phyloP scores from a whole-genome alignment of 2,888 invertebrate genomes.

The Pteria penguin region DNA sequence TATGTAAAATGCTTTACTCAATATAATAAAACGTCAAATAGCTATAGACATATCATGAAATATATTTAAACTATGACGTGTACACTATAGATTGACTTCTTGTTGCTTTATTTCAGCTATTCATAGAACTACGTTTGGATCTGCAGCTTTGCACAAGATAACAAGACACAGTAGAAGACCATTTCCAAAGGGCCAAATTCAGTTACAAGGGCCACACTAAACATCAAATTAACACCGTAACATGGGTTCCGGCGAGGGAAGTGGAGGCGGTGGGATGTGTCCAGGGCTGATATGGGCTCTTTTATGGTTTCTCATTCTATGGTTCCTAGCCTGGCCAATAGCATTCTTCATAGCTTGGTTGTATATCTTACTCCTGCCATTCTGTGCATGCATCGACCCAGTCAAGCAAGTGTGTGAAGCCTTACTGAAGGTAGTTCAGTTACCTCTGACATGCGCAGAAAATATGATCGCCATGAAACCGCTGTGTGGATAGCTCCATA shows the following conservation, averaged over 20 bases:
- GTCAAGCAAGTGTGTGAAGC: constrained; percentile 69
- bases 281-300: constrained; percentile 72
- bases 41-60: too few species aligned
- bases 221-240: too few species aligned
- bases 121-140: too few species aligned
- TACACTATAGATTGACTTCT: too few species aligned
- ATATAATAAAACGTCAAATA: too few species aligned
- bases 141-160: too few species aligned
- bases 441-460: constrained; percentile 73
- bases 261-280: constrained; percentile 61
- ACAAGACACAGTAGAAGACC: too few species aligned
- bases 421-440: constrained; percentile 70
- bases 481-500: constrained; percentile 56
- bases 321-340: constrained; percentile 76
- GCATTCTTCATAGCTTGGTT: constrained; percentile 73
- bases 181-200: too few species aligned
- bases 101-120: too few species aligned
- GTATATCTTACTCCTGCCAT: constrained; percentile 75
- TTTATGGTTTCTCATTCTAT: constrained; percentile 75
- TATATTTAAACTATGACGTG: too few species aligned
- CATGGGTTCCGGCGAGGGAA: constrained; percentile 59
- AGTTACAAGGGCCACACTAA: too few species aligned
- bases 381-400: constrained; percentile 66
- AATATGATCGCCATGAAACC: constrained; percentile 75
- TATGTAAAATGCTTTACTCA: too few species aligned